phyloP scores from a whole-genome alignment of 2,888 invertebrate species.

The Drosophila nr. perissopoda region DNA sequence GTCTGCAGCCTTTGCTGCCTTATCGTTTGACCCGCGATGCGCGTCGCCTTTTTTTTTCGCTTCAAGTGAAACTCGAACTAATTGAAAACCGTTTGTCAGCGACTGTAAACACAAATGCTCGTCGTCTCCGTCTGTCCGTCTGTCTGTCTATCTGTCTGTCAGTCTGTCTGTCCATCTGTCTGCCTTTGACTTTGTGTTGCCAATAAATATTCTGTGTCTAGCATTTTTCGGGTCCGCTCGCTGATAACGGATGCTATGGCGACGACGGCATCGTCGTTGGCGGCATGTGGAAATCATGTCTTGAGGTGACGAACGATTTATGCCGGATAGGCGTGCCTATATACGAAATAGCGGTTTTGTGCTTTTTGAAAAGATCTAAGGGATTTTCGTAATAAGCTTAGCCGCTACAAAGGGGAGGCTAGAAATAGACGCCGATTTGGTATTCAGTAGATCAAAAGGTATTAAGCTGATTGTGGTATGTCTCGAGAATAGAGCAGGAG shows the following conservation, averaged over 20 bases:
- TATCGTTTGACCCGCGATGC: constrained; percentile 69
- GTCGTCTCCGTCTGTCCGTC: constrained; percentile 6
- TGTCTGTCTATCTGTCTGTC: neutral
- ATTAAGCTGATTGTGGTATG: neutral
- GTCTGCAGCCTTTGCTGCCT: constrained; percentile 57
- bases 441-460: neutral
- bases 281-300: constrained; percentile 34
- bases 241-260: constrained; percentile 54
- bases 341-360: constrained; percentile 22
- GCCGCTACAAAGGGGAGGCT: neutral
- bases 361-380: constrained; percentile 30
- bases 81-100: constrained; percentile 80
- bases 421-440: constrained; percentile 23
- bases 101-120: constrained; percentile 64
- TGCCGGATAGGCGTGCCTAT: constrained; percentile 44
- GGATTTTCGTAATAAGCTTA: constrained; percentile 35
- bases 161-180: neutral
- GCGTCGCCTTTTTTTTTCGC: constrained; percentile 43
- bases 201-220: constrained; percentile 52
- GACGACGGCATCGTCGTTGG: constrained; percentile 22
- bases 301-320: constrained; percentile 69
- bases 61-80: constrained; percentile 61
- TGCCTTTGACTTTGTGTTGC: constrained; percentile 29
- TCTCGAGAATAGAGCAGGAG: neutral
- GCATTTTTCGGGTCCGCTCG: constrained; percentile 28